A percentile compares a stretch with the other conserved stretches of the same genome.
Conservation (phyloP, 2,888 invertebrate genomes). For the Cheilosia variabilis region DNA sequence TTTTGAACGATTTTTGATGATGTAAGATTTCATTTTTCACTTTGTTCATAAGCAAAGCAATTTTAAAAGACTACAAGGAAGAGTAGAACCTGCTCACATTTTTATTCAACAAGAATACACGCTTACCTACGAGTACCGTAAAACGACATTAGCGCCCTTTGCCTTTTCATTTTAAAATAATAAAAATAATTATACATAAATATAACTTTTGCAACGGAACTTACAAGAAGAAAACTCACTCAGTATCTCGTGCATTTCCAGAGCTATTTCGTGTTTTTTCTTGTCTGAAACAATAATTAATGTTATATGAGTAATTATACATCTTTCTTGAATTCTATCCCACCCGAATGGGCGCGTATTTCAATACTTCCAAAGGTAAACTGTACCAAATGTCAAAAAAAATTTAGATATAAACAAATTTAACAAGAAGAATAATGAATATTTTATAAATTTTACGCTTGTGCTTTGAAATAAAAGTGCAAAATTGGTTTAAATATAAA, state of each 20-base stretch:
- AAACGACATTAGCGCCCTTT: not conserved
- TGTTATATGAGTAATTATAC: conserved; percentile 4
- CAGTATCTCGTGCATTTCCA: conserved; percentile 1
- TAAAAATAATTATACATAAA: not conserved
- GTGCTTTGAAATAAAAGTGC: conserved; percentile 51
- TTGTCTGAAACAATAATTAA: conserved; percentile 33
- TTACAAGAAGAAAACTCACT: conserved; percentile 8
- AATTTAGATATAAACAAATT: conserved; percentile 40
- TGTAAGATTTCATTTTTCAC: too few relatives aligned
- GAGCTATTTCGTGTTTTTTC: not conserved
- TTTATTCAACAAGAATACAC: not conserved
- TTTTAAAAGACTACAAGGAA: too few relatives aligned
- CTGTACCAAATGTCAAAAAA: not conserved
- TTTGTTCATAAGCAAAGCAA: too few relatives aligned
- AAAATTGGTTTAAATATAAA: conserved; percentile 18
- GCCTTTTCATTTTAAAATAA: not conserved
- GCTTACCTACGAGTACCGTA: not conserved
- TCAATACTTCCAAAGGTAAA: conserved; percentile 14
- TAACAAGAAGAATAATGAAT: conserved; percentile 27
- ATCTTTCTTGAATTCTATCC: not conserved
- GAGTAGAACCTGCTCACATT: not conserved
- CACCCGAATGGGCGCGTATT: not conserved
- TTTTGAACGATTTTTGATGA: too few relatives aligned
- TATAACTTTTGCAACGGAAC: not conserved
- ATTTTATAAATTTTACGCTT: conserved; percentile 14